These are phyloP conservation scores for Pemphigus obesinymphae DNA, from an alignment of 1,140 invertebrate genomes.

Conservation along the genomic window DNA sequence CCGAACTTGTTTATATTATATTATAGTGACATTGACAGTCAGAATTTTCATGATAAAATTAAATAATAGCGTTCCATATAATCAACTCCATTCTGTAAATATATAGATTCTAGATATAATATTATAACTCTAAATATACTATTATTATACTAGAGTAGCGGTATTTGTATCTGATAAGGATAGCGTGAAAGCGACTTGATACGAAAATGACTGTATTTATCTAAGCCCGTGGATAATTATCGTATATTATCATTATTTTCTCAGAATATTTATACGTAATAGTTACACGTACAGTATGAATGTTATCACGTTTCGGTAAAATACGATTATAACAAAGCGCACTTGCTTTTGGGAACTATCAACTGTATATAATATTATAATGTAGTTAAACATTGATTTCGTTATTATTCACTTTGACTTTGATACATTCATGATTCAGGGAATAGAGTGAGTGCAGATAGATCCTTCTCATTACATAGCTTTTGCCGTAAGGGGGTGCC, in stretches of 20 bases:
- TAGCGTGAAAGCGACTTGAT: too few species aligned
- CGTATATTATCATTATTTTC: neutral
- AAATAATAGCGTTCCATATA: too few species aligned
- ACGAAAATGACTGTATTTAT: too few species aligned
- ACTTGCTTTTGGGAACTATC: neutral
- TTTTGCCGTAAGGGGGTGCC: neutral
- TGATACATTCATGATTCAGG: neutral
- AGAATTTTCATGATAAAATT: too few species aligned
- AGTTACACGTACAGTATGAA: neutral
- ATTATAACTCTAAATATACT: too few species aligned
- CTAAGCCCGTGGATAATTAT: too few species aligned
- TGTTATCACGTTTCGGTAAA: neutral
- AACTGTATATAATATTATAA: neutral
- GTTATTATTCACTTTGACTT: conserved; percentile 25
- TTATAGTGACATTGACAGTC: too few species aligned
- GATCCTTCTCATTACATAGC: neutral
- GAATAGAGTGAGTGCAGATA: neutral
- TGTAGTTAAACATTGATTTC: conserved; percentile 7
- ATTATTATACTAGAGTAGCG: too few species aligned
- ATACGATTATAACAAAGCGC: neutral
- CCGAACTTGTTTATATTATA: too few species aligned
- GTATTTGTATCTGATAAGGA: too few species aligned
- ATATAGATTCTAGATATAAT: too few species aligned
- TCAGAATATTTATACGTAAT: neutral
- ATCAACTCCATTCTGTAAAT: too few species aligned